phyloP scores from a whole-genome alignment of 2,888 invertebrate genomes.

The Bugulina stolonifera region DNA sequence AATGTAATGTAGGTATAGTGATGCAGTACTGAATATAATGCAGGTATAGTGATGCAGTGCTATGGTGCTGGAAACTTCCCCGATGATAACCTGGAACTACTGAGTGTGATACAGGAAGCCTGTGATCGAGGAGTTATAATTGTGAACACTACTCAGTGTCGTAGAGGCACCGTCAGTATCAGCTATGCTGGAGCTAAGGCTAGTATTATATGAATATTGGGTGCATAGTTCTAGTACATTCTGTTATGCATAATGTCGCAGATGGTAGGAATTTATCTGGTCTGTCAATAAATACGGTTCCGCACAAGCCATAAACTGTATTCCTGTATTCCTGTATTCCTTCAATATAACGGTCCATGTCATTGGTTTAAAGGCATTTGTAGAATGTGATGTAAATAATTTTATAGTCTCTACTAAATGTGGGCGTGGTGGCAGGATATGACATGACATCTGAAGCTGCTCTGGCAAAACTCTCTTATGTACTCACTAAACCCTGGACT shows the following conservation, averaged over 20 bases:
- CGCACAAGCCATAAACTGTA: no score
- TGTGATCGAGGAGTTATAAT: slow-evolving; percentile 68
- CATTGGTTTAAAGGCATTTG: no score
- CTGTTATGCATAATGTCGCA: no score
- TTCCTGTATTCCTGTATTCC: no score
- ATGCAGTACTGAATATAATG: background rate
- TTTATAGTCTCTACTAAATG: slow-evolving; percentile 59
- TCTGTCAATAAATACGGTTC: no score
- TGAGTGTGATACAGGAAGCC: slow-evolving; percentile 67
- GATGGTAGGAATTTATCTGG: no score
- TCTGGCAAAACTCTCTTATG: slow-evolving; percentile 80
- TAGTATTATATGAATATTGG: no score
- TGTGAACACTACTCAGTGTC: slow-evolving; percentile 87
- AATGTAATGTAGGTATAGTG: background rate
- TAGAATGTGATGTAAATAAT: background rate
- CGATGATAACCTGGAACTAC: slow-evolving; percentile 70
- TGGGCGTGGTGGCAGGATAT: slow-evolving; percentile 71
- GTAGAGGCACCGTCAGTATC: slow-evolving; percentile 70
- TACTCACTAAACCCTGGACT: slow-evolving; percentile 66
- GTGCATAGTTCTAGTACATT: no score
- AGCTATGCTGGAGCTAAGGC: slow-evolving; percentile 80
- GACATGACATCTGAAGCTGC: slow-evolving; percentile 95
- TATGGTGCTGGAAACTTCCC: slow-evolving; percentile 93
- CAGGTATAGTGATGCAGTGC: slow-evolving; percentile 76
- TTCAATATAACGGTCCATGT: no score